phyloP scores from a whole-genome alignment of 2,113 vertebrate genomes.

The Nothoprocta perdicaria region DNA sequence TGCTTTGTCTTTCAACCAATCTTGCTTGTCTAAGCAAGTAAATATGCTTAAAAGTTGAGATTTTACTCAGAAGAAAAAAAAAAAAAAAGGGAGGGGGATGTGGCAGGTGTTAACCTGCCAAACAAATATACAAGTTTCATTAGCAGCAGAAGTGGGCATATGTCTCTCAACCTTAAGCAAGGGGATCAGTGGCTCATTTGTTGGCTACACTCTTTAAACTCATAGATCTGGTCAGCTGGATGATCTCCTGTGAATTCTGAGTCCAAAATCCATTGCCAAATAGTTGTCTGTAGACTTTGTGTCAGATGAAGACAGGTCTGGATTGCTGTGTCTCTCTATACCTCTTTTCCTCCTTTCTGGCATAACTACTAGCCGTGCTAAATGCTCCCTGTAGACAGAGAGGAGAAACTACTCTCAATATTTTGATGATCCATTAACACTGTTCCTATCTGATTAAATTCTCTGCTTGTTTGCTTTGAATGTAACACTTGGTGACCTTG shows the following conservation, averaged over 20 bases:
- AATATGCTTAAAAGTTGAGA: neutral
- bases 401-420: conserved; percentile 34
- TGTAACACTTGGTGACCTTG: conserved; percentile 70
- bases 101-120: neutral
- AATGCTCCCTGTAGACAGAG: neutral
- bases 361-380: neutral
- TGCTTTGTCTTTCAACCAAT: neutral
- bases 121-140: neutral
- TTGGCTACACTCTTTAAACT: neutral
- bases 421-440: conserved; percentile 45
- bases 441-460: conserved; percentile 22
- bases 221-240: neutral
- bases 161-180: neutral
- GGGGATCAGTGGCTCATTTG: neutral
- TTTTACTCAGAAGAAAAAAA: neutral
- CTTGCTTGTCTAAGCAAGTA: neutral
- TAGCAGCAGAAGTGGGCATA: neutral
- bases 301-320: neutral
- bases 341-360: neutral
- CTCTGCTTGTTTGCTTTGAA: conserved; percentile 42
- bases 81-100: neutral
- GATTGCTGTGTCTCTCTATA: neutral
- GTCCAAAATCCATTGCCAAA: neutral
- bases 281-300: neutral
- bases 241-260: neutral